Conservation (phyloP, 2,113 vertebrate genomes). For the Centropus bengalensis region DNA sequence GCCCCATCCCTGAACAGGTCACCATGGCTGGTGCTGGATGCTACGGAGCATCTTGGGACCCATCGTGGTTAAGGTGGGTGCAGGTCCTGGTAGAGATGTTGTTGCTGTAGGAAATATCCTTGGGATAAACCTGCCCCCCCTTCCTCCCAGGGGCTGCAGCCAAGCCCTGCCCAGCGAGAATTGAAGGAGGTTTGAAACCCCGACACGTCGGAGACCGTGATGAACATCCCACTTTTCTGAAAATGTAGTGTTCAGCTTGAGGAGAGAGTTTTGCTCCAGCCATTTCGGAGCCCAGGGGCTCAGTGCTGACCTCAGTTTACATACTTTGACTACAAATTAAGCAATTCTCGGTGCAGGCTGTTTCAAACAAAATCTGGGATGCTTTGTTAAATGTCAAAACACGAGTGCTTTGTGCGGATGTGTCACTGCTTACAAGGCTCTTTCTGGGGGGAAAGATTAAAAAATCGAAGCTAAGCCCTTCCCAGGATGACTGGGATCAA, state of each 20-base stretch:
- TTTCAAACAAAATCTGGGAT: not conserved
- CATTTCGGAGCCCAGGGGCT: fast-evolving
- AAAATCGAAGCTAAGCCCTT: fast-evolving
- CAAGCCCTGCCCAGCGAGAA: fast-evolving
- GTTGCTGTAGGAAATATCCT: not conserved
- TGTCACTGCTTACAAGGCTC: not conserved
- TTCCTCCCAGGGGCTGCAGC: too few relatives aligned
- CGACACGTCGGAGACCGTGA: fast-evolving
- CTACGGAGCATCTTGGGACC: fast-evolving
- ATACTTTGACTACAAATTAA: not conserved
- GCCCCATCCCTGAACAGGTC: fast-evolving
- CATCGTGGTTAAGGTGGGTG: fast-evolving
- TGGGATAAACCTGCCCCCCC: not conserved
- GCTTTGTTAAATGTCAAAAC: not conserved
- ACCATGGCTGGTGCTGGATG: fast-evolving
- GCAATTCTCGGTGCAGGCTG: not conserved
- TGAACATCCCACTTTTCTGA: not conserved
- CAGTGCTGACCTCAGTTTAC: not conserved
- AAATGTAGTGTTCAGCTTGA: fast-evolving
- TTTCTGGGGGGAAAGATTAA: not conserved
- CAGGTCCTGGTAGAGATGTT: not conserved
- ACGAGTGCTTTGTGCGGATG: not conserved
- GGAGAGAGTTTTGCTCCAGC: not conserved
- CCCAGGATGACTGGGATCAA: not conserved
- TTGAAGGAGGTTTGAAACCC: not conserved